A percentile compares a stretch with the other conserved stretches of the same genome.
Evolutionary conservation across 2,888 invertebrate species (phyloP).

Genomic region (Caenorhabditis auriculariae): DNA sequence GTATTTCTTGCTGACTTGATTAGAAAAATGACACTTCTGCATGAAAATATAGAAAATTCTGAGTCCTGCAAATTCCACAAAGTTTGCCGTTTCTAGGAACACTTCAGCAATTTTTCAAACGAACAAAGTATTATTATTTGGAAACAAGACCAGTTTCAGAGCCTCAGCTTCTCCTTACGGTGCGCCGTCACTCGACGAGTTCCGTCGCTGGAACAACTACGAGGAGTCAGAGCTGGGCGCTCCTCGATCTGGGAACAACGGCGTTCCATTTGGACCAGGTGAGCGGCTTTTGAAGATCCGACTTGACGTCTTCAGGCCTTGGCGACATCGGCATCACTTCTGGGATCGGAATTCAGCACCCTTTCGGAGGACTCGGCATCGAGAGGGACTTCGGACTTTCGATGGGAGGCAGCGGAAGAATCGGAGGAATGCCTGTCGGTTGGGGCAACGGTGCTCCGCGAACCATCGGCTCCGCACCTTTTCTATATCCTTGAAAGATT

Average conservation of each 20-base stretch:
- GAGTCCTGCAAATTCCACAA: too few species aligned
- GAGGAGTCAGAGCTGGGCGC: constrained; percentile 33
- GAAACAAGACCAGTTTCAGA: background rate
- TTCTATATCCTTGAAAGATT: constrained; percentile 7
- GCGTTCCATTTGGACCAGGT: constrained; percentile 32
- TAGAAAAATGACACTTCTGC: too few species aligned
- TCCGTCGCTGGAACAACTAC: constrained; percentile 32
- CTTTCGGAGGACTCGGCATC: constrained; percentile 31
- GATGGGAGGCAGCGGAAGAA: constrained; percentile 46
- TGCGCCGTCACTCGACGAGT: constrained; percentile 13
- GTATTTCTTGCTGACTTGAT: too few species aligned
- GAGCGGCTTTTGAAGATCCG: background rate
- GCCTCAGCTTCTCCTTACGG: constrained; percentile 4
- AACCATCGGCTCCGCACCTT: constrained; percentile 22
- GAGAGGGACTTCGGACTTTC: constrained; percentile 43
- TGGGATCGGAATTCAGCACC: constrained; percentile 37
- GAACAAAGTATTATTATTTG: too few species aligned
- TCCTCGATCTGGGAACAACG: constrained; percentile 13
- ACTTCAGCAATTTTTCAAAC: too few species aligned
- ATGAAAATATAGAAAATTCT: too few species aligned
- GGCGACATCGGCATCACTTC: constrained; percentile 45
- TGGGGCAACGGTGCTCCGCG: constrained; percentile 42
- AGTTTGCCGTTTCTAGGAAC: too few species aligned
- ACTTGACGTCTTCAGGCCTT: constrained; percentile 23
- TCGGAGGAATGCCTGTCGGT: constrained; percentile 44